A percentile compares a stretch with the other conserved stretches of the same genome.
These are phyloP conservation scores for Bambusicola thoracicus DNA, from an alignment of 2,113 vertebrate genomes.

Conservation along the genomic window DNA sequence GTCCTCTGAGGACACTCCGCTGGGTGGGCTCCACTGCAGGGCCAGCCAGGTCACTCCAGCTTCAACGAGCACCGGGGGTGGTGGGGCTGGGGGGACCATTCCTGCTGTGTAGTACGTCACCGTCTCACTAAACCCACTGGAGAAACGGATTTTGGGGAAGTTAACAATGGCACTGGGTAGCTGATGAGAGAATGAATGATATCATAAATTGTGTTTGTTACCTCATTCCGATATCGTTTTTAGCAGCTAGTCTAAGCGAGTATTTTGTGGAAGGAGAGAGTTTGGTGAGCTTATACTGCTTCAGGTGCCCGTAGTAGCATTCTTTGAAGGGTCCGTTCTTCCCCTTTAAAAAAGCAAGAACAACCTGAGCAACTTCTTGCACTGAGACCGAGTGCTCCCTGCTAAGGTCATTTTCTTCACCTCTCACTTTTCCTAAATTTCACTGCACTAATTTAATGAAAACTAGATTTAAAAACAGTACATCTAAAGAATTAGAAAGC, in stretches of 20 bases:
- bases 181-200: background rate
- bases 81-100: constrained; percentile 70
- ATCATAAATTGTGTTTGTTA: background rate
- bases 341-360: constrained; percentile 62
- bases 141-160: background rate
- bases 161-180: background rate
- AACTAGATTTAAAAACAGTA: background rate
- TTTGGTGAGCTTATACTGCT: constrained; percentile 82
- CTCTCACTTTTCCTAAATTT: background rate
- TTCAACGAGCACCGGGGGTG: constrained; percentile 62
- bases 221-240: constrained; percentile 84
- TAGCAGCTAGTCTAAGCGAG: constrained; percentile 82
- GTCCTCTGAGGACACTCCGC: constrained; percentile 61
- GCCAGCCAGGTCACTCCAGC: constrained; percentile 76
- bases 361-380: background rate
- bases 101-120: constrained; percentile 77
- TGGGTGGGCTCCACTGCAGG: constrained; percentile 76
- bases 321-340: constrained; percentile 80
- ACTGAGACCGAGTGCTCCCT: background rate
- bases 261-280: constrained; percentile 81
- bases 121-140: constrained; percentile 80
- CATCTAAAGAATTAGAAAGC: background rate
- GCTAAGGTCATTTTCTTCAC: background rate
- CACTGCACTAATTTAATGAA: background rate
- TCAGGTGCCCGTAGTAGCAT: constrained; percentile 82